A percentile compares a stretch with the other conserved stretches of the same genome.
phyloP scores from a whole-genome alignment of 2,888 invertebrate genomes.

The Scelioninae gen. 2 region DNA sequence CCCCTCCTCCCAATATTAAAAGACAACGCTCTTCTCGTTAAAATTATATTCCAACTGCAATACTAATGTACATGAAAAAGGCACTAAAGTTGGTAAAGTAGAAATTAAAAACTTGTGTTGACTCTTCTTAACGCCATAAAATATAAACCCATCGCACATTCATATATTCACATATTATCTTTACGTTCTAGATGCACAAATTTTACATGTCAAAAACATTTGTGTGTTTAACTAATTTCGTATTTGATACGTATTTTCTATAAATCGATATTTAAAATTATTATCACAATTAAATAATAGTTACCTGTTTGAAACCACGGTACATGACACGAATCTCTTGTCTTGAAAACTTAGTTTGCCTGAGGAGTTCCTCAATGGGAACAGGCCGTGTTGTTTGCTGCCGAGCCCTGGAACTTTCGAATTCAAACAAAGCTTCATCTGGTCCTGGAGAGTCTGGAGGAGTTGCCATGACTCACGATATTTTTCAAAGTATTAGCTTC shows the following conservation, averaged over 20 bases:
- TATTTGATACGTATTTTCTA: not conserved
- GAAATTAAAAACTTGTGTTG: no score
- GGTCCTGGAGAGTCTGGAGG: slow-evolving; percentile 89
- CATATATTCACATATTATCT: no score
- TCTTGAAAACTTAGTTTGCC: slow-evolving; percentile 95
- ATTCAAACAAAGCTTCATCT: slow-evolving; percentile 90
- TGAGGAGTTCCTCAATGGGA: slow-evolving; percentile 91
- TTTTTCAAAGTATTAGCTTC: slow-evolving; percentile 9
- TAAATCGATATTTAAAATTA: not conserved
- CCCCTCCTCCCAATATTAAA: no score
- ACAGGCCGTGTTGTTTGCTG: slow-evolving; percentile 88
- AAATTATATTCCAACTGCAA: no score
- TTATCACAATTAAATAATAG: not conserved
- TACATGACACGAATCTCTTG: slow-evolving; percentile 98
- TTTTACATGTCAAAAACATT: not conserved
- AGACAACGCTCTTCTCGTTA: no score
- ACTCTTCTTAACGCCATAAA: no score
- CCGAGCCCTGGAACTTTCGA: slow-evolving; percentile 84
- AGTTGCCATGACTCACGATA: slow-evolving; percentile 81
- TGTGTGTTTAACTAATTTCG: not conserved
- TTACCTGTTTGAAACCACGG: slow-evolving; percentile 94
- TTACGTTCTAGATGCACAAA: no score
- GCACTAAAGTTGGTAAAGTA: no score
- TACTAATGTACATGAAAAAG: no score
- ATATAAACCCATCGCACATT: no score